Evolutionary conservation across 2,113 vertebrate species (phyloP).

Genomic region (Tachycineta bicolor): DNA sequence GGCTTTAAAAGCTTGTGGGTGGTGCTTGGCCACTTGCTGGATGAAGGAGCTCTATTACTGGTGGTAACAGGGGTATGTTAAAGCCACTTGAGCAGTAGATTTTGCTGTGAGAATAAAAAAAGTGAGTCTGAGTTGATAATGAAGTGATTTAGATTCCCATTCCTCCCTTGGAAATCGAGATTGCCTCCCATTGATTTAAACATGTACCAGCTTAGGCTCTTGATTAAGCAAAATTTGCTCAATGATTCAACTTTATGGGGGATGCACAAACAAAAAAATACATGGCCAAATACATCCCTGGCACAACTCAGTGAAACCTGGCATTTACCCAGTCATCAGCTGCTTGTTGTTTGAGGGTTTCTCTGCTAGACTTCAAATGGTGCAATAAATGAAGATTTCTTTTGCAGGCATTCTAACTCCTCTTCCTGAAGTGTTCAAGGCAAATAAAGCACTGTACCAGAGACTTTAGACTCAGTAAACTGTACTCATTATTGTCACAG

Average conservation of each 20-base stretch:
- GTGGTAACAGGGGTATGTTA: background rate
- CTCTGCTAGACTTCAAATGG: background rate
- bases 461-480: background rate
- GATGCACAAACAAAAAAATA: background rate
- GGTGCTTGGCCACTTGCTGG: background rate
- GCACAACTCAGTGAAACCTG: background rate
- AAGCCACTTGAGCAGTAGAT: background rate
- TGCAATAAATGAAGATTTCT: background rate
- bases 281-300: background rate
- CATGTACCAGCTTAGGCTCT: background rate
- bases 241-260: constrained; percentile 41
- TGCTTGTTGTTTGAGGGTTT: background rate
- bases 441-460: background rate
- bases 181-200: background rate
- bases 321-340: background rate
- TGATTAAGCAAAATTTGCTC: constrained; percentile 4
- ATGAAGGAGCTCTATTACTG: background rate
- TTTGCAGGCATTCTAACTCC: background rate
- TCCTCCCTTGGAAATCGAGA: background rate
- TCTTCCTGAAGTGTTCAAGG: background rate
- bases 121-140: background rate
- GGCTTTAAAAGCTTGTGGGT: background rate
- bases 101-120: background rate
- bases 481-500: background rate
- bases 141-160: background rate